These are phyloP conservation scores for Montipora efflorescens DNA, from an alignment of 64 coral and sea anemone species.

Conservation along the genomic window DNA sequence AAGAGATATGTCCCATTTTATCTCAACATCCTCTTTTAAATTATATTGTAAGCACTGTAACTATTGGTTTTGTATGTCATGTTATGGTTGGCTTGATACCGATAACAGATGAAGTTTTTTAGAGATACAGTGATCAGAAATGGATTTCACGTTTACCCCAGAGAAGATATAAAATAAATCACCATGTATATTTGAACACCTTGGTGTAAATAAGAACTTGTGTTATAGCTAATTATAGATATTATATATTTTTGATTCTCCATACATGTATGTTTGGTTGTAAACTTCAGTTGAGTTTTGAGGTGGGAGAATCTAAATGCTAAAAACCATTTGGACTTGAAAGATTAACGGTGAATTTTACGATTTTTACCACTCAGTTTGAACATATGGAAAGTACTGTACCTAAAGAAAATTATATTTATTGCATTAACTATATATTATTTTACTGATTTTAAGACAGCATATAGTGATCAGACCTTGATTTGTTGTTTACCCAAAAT, in stretches of 20 bases:
- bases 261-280: too few relatives aligned
- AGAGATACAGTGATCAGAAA: not conserved
- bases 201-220: not conserved
- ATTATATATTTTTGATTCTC: not conserved
- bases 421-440: not conserved
- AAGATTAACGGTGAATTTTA: too few relatives aligned
- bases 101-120: too few relatives aligned
- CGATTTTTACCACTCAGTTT: too few relatives aligned
- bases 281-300: not conserved
- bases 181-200: too few relatives aligned
- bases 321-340: too few relatives aligned
- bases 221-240: not conserved
- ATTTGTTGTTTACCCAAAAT: slow-evolving; percentile 2
- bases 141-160: slow-evolving; percentile 2
- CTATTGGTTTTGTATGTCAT: too few relatives aligned
- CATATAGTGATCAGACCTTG: slow-evolving; percentile 15
- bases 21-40: too few relatives aligned
- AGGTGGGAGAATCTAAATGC: not conserved
- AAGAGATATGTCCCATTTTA: too few relatives aligned
- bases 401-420: not conserved
- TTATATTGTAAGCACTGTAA: too few relatives aligned
- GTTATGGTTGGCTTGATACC: too few relatives aligned
- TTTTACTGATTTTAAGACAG: not conserved
- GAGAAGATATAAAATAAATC: not conserved
- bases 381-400: not conserved